Base-by-base conservation (phyloP, 2,888 invertebrate genomes). In the Ganaspis brasiliensis region DNA sequence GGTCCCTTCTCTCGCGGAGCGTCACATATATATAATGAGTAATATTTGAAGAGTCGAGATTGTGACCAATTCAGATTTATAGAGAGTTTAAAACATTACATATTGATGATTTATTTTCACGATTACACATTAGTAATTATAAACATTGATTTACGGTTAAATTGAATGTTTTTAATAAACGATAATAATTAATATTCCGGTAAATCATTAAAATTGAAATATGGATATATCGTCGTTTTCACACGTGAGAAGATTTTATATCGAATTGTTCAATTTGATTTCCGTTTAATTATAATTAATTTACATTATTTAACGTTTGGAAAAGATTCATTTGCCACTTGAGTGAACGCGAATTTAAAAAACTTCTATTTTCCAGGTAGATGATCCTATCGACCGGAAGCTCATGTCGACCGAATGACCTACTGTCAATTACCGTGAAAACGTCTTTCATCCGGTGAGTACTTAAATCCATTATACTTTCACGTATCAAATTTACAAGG, bases 371-470 rank as follows among this genome's bases (percentile, higher is more conserved):
- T 67, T 16, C 72, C 67, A 63, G n/a, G 57, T 55, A 73, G 76
- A 67, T 67, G 73, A 72, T 76, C 56, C 73, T 73, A 72, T 76
- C 63, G 24, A 72, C 61, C 72, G 76, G 76, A 76, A 76, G 72
- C 55, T 76, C 67, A 67, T 73, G 76, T 52, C 76, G 73, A 55
- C 55, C 52, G 63, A 73, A 76, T 76, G 73, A 76, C 72, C 76
- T 73, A 67, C 76, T 57, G 67, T 21, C 31, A 45, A 55, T 40
- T 55, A 37, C 31, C 37, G 57, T 63, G 55, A 74, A 63, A 37
- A 31, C 71, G 21, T 70, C 56, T 74, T 67, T 67, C 57, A 26
- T 21, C 40, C 57, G 26, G 52, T 61, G 59, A 73, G 59, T 73
- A 49, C 56, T 56, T 56, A 70, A 70, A 56, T 67, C 57, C 56